phyloP scores from a whole-genome alignment of 2,888 invertebrate genomes.

The Ormyrus rosae region DNA sequence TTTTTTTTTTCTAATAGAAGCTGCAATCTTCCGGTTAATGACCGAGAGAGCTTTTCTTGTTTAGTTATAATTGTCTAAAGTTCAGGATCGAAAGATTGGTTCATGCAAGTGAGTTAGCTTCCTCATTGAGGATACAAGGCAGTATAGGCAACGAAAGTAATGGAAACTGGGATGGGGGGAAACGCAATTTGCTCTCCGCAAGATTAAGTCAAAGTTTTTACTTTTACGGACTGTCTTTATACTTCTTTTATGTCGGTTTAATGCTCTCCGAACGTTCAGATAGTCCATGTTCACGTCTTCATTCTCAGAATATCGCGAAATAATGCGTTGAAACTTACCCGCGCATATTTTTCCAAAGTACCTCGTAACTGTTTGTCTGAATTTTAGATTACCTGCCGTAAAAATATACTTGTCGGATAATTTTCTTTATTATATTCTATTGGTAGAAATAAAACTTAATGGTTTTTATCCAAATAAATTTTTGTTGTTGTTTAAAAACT shows the following conservation, averaged over 20 bases:
- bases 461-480: too few relatives aligned
- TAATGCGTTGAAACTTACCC: slow-evolving; percentile 13
- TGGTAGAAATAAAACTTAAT: too few relatives aligned
- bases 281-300: slow-evolving; percentile 24
- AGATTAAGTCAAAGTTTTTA: slow-evolving; percentile 69
- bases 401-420: too few relatives aligned
- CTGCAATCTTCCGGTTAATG: too few relatives aligned
- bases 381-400: too few relatives aligned
- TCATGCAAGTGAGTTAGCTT: slow-evolving; percentile 10
- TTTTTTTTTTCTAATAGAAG: background rate
- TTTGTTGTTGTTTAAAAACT: too few relatives aligned
- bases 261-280: slow-evolving; percentile 46
- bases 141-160: slow-evolving; percentile 58
- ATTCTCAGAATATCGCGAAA: slow-evolving; percentile 8
- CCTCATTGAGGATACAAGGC: background rate
- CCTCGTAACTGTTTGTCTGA: too few relatives aligned
- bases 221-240: slow-evolving; percentile 65
- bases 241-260: slow-evolving; percentile 65
- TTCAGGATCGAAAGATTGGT: slow-evolving; percentile 22
- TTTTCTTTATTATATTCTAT: too few relatives aligned
- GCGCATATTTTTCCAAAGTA: background rate
- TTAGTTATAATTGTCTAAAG: background rate
- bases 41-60: too few relatives aligned
- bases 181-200: slow-evolving; percentile 66
- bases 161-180: slow-evolving; percentile 64